Evolutionary conservation across 2,113 vertebrate genomes (phyloP).

Genomic region (Engraulis encrasicolus): DNA sequence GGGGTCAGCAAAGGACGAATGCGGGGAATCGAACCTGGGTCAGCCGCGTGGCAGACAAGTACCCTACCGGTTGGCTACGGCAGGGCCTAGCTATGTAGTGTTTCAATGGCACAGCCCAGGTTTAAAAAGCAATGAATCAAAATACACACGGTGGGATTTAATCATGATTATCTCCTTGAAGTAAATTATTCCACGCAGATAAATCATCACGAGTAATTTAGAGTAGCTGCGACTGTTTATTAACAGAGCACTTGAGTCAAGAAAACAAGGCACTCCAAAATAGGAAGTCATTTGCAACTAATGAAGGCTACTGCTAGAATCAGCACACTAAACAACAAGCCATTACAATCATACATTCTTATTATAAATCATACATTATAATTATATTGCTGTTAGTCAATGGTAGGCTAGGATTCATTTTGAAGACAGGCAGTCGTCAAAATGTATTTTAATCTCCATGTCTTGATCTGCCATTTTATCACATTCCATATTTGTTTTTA

Average conservation of each 20-base stretch:
- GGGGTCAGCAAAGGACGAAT: no score
- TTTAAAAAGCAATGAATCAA: not conserved
- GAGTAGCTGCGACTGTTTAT: not conserved
- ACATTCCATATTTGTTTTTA: no score
- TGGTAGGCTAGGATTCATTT: not conserved
- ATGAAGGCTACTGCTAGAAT: not conserved
- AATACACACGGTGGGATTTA: not conserved
- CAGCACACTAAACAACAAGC: not conserved
- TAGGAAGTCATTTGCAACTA: not conserved
- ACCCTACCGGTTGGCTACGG: no score
- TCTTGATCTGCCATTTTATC: no score
- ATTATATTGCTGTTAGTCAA: not conserved
- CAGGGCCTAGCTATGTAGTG: no score
- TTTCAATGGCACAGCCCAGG: not conserved
- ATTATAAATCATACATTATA: no score
- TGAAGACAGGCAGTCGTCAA: not conserved
- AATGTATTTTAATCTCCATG: no score
- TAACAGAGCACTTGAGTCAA: not conserved
- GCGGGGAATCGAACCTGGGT: no score
- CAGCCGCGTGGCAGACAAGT: no score
- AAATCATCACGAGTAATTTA: not conserved
- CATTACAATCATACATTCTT: not conserved
- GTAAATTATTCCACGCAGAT: constrained; percentile 1
- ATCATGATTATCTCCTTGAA: not conserved
- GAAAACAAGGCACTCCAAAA: constrained; percentile 9